Percentiles rank a stretch among this genome's conserved stretches.
phyloP scores from a whole-genome alignment of 2,113 vertebrate genomes.

The Oncorhynchus gorbuscha region DNA sequence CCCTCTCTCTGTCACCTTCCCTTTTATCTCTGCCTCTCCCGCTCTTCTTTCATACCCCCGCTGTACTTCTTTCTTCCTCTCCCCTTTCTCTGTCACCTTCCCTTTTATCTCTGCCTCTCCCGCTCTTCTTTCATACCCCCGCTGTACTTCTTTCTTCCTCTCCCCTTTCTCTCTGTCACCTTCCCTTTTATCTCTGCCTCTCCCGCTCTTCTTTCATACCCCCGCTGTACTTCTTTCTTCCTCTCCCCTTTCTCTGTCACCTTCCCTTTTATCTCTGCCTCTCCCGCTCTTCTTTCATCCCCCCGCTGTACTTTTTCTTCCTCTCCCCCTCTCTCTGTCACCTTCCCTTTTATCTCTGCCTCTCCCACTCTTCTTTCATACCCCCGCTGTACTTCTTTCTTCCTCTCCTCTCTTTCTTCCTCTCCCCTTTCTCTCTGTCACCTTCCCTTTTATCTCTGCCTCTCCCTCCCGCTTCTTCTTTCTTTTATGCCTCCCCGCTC shows the following conservation, averaged over 20 bases:
- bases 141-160: background rate
- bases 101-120: background rate
- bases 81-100: constrained; percentile 14
- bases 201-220: background rate
- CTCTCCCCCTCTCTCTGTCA: constrained; percentile 8
- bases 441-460: background rate
- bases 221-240: background rate
- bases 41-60: background rate
- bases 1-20: constrained; percentile 17
- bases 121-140: background rate
- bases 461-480: background rate
- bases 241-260: constrained; percentile 12
- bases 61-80: background rate
- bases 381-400: background rate
- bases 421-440: constrained; percentile 19
- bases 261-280: background rate
- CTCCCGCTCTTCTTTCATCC: background rate
- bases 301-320: background rate
- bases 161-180: constrained; percentile 7
- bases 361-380: background rate
- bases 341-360: background rate
- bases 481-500: too few relatives aligned
- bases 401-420: background rate
- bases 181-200: background rate
- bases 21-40: background rate